Conservation (phyloP, 2,797 vertebrate genomes). For the Gallirallus australis region DNA sequence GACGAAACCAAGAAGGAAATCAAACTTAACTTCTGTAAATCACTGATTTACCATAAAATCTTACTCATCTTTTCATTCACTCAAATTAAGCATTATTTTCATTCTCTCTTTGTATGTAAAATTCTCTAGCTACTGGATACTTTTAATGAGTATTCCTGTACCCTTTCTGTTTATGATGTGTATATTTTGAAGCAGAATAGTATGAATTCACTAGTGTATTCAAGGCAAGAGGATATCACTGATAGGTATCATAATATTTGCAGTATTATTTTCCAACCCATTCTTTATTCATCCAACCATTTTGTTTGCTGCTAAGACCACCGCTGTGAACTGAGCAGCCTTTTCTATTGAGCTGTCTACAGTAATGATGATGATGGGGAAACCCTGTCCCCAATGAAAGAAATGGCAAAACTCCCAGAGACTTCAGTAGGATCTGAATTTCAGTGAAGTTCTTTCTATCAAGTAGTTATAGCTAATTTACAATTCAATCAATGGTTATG, state of each 20-base stretch:
- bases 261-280: slow-evolving; percentile 41
- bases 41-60: not conserved
- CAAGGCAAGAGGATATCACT: not conserved
- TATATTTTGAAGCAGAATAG: not conserved
- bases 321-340: slow-evolving; percentile 38
- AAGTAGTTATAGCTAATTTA: not conserved
- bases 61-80: not conserved
- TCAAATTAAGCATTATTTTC: not conserved
- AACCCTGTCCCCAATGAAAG: slow-evolving; percentile 17
- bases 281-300: slow-evolving; percentile 51
- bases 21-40: not conserved
- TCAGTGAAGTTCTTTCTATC: not conserved
- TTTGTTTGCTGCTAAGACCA: slow-evolving; percentile 50
- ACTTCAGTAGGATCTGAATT: not conserved
- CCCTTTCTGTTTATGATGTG: not conserved
- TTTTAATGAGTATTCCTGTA: not conserved
- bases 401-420: slow-evolving; percentile 18
- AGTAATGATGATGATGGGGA: slow-evolving; percentile 44
- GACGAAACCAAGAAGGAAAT: not conserved
- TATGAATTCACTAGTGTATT: not conserved
- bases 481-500: slow-evolving; percentile 3
- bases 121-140: not conserved
- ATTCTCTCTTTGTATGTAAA: not conserved
- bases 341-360: slow-evolving; percentile 55
- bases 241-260: slow-evolving; percentile 45